These are phyloP conservation scores for Musca vetustissima DNA, from an alignment of 1,140 invertebrate species.

Conservation along the genomic window DNA sequence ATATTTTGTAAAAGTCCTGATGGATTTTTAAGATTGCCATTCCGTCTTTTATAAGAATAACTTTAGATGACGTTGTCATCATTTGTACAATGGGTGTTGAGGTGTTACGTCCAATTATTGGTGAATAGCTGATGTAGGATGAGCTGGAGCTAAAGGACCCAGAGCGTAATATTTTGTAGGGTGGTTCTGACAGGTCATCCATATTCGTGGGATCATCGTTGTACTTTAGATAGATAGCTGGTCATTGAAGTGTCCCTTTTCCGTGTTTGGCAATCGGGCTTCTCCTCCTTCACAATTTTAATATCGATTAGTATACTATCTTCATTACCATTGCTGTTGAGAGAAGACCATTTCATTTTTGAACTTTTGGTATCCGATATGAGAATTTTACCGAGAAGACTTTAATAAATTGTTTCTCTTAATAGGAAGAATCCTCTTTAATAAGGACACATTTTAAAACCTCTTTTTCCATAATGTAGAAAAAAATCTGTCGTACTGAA, in stretches of 20 bases:
- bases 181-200: slow-evolving; percentile 18
- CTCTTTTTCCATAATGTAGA: no score
- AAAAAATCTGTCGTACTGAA: no score
- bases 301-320: not conserved
- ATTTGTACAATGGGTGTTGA: not conserved
- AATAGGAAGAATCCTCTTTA: no score
- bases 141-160: not conserved
- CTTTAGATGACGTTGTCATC: not conserved
- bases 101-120: not conserved
- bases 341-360: no score
- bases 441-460: no score
- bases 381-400: no score
- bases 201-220: not conserved
- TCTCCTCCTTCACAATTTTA: not conserved
- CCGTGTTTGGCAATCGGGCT: not conserved
- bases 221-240: no score
- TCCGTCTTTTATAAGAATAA: no score
- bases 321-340: not conserved
- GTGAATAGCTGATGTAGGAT: slow-evolving; percentile 26
- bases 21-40: no score
- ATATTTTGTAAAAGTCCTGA: no score
- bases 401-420: no score
- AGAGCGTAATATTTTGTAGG: not conserved
- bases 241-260: not conserved
- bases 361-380: no score